Base-by-base conservation (phyloP, 2,797 vertebrate genomes). In the Serranus cabrilla region DNA sequence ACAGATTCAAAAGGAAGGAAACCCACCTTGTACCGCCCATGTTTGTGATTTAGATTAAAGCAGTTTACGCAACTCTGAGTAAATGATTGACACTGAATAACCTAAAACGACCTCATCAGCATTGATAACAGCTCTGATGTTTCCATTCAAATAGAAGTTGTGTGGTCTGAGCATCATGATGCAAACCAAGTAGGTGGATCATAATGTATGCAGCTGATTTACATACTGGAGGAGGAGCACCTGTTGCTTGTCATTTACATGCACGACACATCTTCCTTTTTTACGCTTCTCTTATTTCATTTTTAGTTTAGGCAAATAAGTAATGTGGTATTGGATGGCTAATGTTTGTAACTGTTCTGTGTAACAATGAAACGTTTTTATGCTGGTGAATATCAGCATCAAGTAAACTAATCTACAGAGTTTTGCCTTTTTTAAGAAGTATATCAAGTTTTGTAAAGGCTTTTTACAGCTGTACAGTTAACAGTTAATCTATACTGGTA, bases 101-200 rank as follows among this genome's bases (percentile, higher is more conserved):
- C 55, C 31, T 20, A 12, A 20, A 12, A 20, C 3, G 51, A 12
- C 37, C 9, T 27, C 0, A 2, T 76, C 45, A 73, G 25, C 37
- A 23, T 16, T 23, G 43, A 72, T 23, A 51, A 54, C 18, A 56
- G 17, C 40, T 57, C 52, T 1, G n/a, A 73, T 74, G 46, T 71
- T 82, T 84, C 63, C 49, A 12, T 47, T 69, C 14, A 75, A 56
- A 69, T 77, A 39, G 61, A 61, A 39, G 45, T 27, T 57, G 16
- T 45, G 47, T 1, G 1, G 2, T 18, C 39, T 7, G 40, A 43
- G 25, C 31, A 11, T 55, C 16, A 0, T 54, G 21, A 11, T 12
- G 2, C 14, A 42, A 61, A 63, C 12, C 11, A 12, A 66, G 46
- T 5, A 39, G 5, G 21, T 14, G 1, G 7, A 45, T 82, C 11